These are phyloP conservation scores for Amphipoea lucens DNA, from an alignment of 2,888 invertebrate species.

Conservation along the genomic window DNA sequence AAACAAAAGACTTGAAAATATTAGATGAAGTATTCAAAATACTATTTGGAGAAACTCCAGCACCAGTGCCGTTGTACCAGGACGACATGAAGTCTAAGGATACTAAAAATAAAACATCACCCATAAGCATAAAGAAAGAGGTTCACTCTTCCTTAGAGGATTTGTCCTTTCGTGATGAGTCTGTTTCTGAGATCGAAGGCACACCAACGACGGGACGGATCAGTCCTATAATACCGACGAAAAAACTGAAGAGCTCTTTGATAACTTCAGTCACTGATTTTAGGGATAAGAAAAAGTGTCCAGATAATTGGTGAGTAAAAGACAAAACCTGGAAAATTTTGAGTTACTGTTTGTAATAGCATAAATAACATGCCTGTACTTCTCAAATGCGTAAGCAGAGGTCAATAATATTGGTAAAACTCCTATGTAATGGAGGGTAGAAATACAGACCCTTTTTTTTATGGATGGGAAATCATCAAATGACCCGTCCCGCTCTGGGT, in stretches of 20 bases:
- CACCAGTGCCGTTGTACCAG: conserved; percentile 14
- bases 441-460: too few relatives aligned
- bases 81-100: conserved; percentile 35
- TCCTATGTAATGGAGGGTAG: not conserved
- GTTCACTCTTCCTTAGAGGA: conserved; percentile 64
- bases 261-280: conserved; percentile 66
- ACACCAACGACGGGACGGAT: conserved; percentile 81
- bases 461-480: too few relatives aligned
- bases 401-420: not conserved
- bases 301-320: conserved; percentile 78
- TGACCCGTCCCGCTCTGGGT: too few relatives aligned
- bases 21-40: conserved; percentile 79
- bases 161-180: conserved; percentile 73
- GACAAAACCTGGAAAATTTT: not conserved
- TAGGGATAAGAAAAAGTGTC: conserved; percentile 84
- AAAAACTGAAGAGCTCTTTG: conserved; percentile 69
- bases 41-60: conserved; percentile 73
- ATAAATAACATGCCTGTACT: not conserved
- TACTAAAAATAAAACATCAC: conserved; percentile 22
- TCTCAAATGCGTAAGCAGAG: not conserved
- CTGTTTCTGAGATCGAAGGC: conserved; percentile 81
- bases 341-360: not conserved
- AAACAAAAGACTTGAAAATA: conserved; percentile 80
- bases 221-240: conserved; percentile 83
- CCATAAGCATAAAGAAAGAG: conserved; percentile 57